A percentile compares a stretch with the other conserved stretches of the same genome.
These are phyloP conservation scores for Trinectes maculatus DNA, from an alignment of 2,113 vertebrate species.

Conservation along the genomic window DNA sequence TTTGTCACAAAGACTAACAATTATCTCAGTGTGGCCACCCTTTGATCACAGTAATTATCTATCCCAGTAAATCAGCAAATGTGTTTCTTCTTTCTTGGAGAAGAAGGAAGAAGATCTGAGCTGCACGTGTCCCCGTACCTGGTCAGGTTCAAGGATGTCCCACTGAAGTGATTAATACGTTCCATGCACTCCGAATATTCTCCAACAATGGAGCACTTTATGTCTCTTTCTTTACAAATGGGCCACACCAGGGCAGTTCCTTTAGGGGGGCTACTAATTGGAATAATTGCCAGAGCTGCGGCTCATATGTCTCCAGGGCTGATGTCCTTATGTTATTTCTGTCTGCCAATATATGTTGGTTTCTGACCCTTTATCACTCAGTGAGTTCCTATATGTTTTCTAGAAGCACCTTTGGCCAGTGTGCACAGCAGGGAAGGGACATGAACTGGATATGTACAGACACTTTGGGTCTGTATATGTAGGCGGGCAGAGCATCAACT, in stretches of 20 bases:
- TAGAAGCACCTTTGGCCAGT: neutral
- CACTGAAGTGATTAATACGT: neutral
- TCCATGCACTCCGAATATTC: neutral
- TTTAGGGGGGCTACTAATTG: neutral
- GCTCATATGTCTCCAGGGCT: neutral
- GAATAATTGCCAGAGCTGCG: conserved; percentile 8
- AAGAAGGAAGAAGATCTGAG: too few relatives aligned
- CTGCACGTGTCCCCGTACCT: neutral
- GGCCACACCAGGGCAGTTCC: neutral
- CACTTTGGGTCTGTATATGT: neutral
- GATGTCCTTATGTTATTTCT: neutral
- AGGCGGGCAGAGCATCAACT: neutral
- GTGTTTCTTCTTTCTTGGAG: too few relatives aligned
- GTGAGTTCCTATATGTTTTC: neutral
- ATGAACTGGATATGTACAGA: neutral
- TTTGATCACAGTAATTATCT: conserved; percentile 3
- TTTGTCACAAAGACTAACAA: neutral
- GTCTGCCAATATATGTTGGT: neutral
- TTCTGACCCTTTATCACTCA: neutral
- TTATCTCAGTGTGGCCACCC: neutral
- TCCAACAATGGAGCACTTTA: neutral
- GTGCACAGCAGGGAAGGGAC: neutral
- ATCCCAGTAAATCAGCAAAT: neutral
- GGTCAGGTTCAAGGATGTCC: neutral
- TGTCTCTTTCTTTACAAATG: neutral